phyloP scores from a whole-genome alignment of 1,140 invertebrate genomes.

The Stegodyphus dumicola region DNA sequence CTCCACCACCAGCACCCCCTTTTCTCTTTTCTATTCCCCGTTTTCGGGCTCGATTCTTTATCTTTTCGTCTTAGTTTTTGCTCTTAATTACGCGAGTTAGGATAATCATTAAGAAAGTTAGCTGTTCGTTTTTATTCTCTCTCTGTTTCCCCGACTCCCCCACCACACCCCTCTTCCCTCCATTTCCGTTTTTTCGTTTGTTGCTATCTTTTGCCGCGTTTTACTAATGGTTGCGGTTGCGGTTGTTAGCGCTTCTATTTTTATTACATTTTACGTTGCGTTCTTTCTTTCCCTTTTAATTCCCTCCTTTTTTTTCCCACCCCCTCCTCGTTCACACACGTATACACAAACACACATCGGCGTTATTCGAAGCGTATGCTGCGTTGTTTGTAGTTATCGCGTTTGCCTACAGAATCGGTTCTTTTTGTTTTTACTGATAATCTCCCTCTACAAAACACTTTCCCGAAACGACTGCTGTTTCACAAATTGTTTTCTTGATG shows the following conservation, averaged over 20 bases:
- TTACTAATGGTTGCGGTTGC: slow-evolving; percentile 51
- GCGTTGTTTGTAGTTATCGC: background rate
- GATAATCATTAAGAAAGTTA: slow-evolving; percentile 61
- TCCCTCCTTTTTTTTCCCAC: slow-evolving; percentile 7
- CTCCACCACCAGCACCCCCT: background rate
- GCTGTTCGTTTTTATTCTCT: background rate
- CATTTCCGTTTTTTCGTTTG: slow-evolving; percentile 45
- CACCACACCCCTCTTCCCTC: background rate
- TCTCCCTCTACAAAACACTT: slow-evolving; percentile 28
- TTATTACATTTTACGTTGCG: slow-evolving; percentile 7
- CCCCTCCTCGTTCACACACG: background rate
- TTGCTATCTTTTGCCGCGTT: background rate
- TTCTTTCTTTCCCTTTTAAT: slow-evolving; percentile 15
- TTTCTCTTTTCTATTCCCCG: background rate
- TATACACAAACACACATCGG: background rate
- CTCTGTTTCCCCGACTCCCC: background rate
- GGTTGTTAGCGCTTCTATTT: slow-evolving; percentile 38
- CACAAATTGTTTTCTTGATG: slow-evolving; percentile 42
- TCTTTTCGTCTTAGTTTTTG: slow-evolving; percentile 60
- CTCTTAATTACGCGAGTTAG: slow-evolving; percentile 54
- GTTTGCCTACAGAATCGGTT: background rate
- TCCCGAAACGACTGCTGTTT: background rate
- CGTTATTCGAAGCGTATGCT: background rate
- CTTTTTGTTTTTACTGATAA: slow-evolving; percentile 44
- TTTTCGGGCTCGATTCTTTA: slow-evolving; percentile 38